phyloP scores from a whole-genome alignment of 2,888 invertebrate species.

The Megaustenia siamemsis region DNA sequence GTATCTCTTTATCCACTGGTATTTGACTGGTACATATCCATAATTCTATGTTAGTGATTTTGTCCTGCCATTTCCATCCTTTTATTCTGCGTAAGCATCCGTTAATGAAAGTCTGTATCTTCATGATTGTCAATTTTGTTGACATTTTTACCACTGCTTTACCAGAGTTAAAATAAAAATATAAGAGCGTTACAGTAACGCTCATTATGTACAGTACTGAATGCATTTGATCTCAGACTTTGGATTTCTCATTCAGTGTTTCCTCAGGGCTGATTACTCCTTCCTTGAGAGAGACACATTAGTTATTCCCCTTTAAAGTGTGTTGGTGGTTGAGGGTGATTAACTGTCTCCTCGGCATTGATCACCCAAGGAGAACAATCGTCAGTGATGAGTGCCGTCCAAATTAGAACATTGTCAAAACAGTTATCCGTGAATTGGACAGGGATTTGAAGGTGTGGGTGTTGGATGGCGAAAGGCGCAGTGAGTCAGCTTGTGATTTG shows the following conservation, averaged over 20 bases:
- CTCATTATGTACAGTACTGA: not conserved
- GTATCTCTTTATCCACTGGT: too few species aligned
- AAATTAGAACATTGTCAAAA: constrained; percentile 46
- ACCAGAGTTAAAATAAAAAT: too few species aligned
- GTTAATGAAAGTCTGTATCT: too few species aligned
- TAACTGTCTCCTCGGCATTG: not conserved
- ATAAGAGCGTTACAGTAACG: too few species aligned
- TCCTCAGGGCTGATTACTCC: too few species aligned
- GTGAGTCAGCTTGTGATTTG: constrained; percentile 43
- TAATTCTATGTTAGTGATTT: too few species aligned
- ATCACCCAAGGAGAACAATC: not conserved
- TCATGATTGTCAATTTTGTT: too few species aligned
- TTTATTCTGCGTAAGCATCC: too few species aligned
- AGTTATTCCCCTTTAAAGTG: not conserved
- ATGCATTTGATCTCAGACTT: not conserved
- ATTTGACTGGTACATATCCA: too few species aligned
- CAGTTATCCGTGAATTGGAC: constrained; percentile 42
- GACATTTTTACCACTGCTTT: too few species aligned
- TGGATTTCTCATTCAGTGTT: not conserved
- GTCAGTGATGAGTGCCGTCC: constrained; percentile 8
- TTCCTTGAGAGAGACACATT: not conserved
- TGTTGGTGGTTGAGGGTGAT: not conserved
- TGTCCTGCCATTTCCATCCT: too few species aligned
- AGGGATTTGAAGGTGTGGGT: not conserved
- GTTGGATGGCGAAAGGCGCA: not conserved